Evolutionary conservation across 2,888 invertebrate genomes (phyloP), one percentile per base, ranked within the genome.

Genomic region (Polyommatus icarus): DNA sequence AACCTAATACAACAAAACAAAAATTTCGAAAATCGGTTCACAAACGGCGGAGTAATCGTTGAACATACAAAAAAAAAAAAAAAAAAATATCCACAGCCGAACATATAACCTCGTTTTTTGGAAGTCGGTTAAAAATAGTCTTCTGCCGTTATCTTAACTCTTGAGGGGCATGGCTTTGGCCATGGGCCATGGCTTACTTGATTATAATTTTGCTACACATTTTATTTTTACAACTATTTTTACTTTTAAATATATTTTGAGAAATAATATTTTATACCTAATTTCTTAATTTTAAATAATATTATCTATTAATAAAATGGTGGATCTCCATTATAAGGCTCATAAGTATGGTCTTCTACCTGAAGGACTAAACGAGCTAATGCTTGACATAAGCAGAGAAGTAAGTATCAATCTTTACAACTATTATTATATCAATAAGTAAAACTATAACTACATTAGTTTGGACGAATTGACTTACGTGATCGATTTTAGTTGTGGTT

Each of bases 381-480:
- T 97, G 91, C 92, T 95, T 73, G 97, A 97, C 86, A 96, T 97
- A 80, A 95, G 96, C 0, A 95, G 97, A 80, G 97, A 97, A 91
- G 96, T 96, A 87, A 82, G 84, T 83, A 72, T 40, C 8, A 40
- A 46, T 46, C 3, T 46, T 12, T 46, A 46, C 10, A 46, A 12
- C 10, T 46, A 46, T 12, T 24, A 20, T n/a, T 15, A 57, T 57
- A 59, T 59, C 46, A 10, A 1, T 50, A 50, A 50, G 15, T 18
- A 54, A 18, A 54, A 18, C 54, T 54, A 5, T 54, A n/a, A n/a
- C 15, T 54, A 50, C 50, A 50, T 50, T 50, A 1, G 50, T 3
- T 3, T 15, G 15, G 50, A 4, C 50, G 4, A 50, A 50, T 50
- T 15, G 50, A 50, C 50, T 40, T 40, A 40, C 8, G 50, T 4